phyloP scores from a whole-genome alignment of 2,888 invertebrate genomes.

The Athripsodes cinereus region DNA sequence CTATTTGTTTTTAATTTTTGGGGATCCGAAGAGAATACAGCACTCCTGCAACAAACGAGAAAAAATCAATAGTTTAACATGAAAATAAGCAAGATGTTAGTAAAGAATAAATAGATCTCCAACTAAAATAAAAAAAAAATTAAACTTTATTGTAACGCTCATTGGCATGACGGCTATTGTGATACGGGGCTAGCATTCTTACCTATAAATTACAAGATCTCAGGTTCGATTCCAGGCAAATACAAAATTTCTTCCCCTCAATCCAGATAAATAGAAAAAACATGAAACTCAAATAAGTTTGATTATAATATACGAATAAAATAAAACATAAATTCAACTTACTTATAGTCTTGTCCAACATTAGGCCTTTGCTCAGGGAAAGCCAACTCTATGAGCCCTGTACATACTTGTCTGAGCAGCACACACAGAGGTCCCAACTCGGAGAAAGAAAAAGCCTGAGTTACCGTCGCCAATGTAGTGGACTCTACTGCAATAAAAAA shows the following conservation, averaged over 20 bases:
- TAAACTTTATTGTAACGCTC: neutral
- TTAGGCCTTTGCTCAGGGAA: constrained; percentile 71
- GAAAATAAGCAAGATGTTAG: no score
- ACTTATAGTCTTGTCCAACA: constrained; percentile 56
- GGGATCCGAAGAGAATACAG: constrained; percentile 27
- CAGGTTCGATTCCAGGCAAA: no score
- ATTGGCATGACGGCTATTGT: no score
- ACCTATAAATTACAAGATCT: no score
- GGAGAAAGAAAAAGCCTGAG: constrained; percentile 62
- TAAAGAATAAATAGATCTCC: no score
- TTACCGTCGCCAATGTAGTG: constrained; percentile 30
- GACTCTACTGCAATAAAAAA: constrained; percentile 20
- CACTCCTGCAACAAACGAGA: constrained; percentile 19
- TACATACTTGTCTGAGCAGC: constrained; percentile 70
- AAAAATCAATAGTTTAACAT: no score
- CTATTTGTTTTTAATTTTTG: constrained; percentile 15
- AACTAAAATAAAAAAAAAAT: neutral
- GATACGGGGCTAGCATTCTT: no score
- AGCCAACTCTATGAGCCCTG: constrained; percentile 80
- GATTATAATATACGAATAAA: neutral
- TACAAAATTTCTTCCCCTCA: no score
- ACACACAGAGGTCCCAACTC: constrained; percentile 69
- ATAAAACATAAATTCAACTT: neutral
- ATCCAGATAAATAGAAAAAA: no score
- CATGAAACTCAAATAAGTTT: no score